A percentile compares a stretch with the other conserved stretches of the same genome.
Evolutionary conservation across 1,140 invertebrate species (phyloP).

Genomic region (Eriocheir sinensis): DNA sequence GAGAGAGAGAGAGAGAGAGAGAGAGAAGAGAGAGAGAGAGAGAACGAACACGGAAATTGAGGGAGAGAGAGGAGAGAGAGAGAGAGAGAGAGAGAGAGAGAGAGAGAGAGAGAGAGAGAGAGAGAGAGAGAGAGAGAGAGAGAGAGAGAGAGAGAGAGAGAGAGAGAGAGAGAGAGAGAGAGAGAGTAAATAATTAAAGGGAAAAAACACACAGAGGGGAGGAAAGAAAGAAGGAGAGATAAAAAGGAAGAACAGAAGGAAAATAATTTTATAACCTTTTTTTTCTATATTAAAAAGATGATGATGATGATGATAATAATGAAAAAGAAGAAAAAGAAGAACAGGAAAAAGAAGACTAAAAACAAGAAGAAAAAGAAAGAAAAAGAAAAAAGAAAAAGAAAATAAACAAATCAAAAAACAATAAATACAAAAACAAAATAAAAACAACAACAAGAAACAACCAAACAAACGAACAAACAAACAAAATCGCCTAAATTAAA

Average conservation of each 20-base stretch:
- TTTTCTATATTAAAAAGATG: background rate
- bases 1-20: background rate
- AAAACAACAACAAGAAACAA: background rate
- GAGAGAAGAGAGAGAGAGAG: background rate
- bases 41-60: background rate
- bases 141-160: conserved; percentile 36
- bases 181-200: background rate
- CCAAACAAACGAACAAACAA: background rate
- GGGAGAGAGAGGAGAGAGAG: background rate
- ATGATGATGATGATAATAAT: too few relatives aligned
- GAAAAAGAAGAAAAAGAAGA: background rate
- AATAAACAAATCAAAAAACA: background rate
- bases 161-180: background rate
- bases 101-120: background rate
- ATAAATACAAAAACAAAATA: background rate
- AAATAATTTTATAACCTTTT: too few relatives aligned
- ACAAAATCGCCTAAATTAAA: background rate
- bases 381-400: background rate
- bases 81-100: conserved; percentile 32
- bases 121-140: background rate
- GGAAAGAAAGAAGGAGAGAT: background rate
- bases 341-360: background rate
- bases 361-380: background rate
- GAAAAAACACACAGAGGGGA: background rate
- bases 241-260: background rate